phyloP scores from a whole-genome alignment of 2,888 invertebrate species.

The Sphaerophoria rueppellii region DNA sequence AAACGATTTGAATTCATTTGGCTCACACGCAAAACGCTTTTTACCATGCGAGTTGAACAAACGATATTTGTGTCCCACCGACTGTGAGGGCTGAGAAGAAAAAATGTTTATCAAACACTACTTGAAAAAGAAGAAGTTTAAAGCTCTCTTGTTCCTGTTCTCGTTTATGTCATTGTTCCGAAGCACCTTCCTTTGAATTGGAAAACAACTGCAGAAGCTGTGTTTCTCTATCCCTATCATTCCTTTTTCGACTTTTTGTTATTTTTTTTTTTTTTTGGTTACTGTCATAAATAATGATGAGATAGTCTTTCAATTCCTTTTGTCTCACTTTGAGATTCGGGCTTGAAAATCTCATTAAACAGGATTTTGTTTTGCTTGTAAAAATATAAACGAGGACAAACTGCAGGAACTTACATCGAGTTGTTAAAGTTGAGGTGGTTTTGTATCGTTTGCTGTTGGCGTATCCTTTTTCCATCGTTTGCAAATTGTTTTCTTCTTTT shows the following conservation, averaged over 20 bases:
- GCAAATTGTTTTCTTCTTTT: conserved; percentile 37
- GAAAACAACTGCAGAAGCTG: not conserved
- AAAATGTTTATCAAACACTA: conserved; percentile 62
- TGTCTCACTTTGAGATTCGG: conserved; percentile 55
- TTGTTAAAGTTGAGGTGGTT: conserved; percentile 36
- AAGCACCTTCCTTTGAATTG: not conserved
- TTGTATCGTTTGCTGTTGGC: conserved; percentile 18
- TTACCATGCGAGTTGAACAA: conserved; percentile 58
- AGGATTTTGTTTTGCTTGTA: conserved; percentile 49
- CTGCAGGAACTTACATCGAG: conserved; percentile 11
- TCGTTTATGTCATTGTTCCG: conserved; percentile 1
- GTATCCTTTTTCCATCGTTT: conserved; percentile 17
- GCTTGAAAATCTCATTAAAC: conserved; percentile 57
- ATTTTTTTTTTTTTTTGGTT: not conserved
- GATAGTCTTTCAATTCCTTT: conserved; percentile 53
- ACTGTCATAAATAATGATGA: conserved; percentile 68
- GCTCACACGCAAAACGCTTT: conserved; percentile 70
- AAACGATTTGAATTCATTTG: conserved; percentile 78
- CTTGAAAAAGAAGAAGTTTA: conserved; percentile 43
- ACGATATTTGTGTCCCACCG: not conserved
- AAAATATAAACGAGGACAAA: conserved; percentile 31
- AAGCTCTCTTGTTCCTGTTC: conserved; percentile 20
- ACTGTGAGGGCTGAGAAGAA: conserved; percentile 34
- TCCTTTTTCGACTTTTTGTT: not conserved
- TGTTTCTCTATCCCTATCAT: conserved; percentile 4